Base-by-base conservation (phyloP, 2,797 vertebrate genomes). In the Argyrosomus regius region DNA sequence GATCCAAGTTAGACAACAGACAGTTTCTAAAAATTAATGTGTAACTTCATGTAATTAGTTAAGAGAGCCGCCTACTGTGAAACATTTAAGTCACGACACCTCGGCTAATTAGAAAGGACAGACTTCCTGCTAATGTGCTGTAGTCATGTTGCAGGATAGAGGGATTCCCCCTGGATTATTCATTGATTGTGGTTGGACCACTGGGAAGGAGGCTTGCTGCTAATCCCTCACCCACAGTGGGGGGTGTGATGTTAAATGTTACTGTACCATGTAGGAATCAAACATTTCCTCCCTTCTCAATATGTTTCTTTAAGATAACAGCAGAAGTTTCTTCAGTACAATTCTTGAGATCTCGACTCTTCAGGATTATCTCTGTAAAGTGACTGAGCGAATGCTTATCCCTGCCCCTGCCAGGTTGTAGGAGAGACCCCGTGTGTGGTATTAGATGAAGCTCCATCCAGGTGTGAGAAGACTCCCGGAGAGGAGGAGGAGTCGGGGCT, bases 381-480 rank as follows among this genome's bases (percentile, higher is more conserved):
- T 49, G 31, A 65, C 68, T 62, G 39, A 79, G 24, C 59, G 17
- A 54, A 5, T 45, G 22, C 11, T 64, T 75, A 1, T 60, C 66
- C 10, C 35, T 66, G 61, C 57, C 72, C 53, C 9, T 49, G 18
- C n/a, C 72, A 96, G 95, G 94, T 93, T 93, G 88, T 31, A 48
- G 89, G 79, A 83, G 90, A 94, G 86, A 93, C 92, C 92, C 93
- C 92, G 9, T 84, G 84, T 82, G 90, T 88, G 89, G 89, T 69
- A 45, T 89, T 94, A 92, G 87, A 95, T 95, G 95, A 95, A 91
- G 93, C 90, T 90, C 91, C 90, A 75, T 85, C 91, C 84, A 89
- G 91, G 82, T 88, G 84, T 89, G 90, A 95, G 90, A 89, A 91
- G 87, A 92, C 93, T 92, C 93, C 91, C 86, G 68, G 80, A 92